These are phyloP conservation scores for Proisotoma minuta DNA, from an alignment of 2,888 invertebrate genomes.

Conservation along the genomic window DNA sequence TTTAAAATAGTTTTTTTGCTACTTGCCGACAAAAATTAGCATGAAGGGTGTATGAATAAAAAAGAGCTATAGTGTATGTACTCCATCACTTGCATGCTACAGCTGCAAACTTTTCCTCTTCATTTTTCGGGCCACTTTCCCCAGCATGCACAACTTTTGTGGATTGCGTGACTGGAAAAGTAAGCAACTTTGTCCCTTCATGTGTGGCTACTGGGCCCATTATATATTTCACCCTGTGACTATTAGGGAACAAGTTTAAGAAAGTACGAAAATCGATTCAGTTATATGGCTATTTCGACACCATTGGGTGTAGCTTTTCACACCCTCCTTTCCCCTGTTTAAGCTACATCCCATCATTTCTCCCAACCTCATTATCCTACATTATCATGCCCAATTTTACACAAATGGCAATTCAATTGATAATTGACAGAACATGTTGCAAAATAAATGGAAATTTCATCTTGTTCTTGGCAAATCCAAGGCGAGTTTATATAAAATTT, in stretches of 20 bases:
- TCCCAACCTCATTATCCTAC: neutral
- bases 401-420: neutral
- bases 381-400: neutral
- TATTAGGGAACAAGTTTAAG: neutral
- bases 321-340: slow-evolving; percentile 33
- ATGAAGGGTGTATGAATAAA: neutral
- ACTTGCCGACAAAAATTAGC: neutral
- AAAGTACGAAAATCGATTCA: slow-evolving; percentile 31
- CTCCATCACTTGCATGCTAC: too few species aligned
- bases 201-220: neutral
- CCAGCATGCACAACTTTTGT: neutral
- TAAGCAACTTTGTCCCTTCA: neutral
- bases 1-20: too few species aligned
- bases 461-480: too few species aligned
- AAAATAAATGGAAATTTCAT: too few species aligned
- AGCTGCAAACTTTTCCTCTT: neutral
- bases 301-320: slow-evolving; percentile 44
- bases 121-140: neutral
- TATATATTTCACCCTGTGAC: neutral
- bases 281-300: slow-evolving; percentile 42
- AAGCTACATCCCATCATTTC: neutral
- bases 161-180: slow-evolving; percentile 4
- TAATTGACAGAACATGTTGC: too few species aligned
- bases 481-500: too few species aligned
- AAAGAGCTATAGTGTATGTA: too few species aligned